Evolutionary conservation across 37 sponge, comb jelly and placozoan species (phyloP), one percentile per base, ranked within the genome.

Genomic region (Halisarca cf. caerulea): DNA sequence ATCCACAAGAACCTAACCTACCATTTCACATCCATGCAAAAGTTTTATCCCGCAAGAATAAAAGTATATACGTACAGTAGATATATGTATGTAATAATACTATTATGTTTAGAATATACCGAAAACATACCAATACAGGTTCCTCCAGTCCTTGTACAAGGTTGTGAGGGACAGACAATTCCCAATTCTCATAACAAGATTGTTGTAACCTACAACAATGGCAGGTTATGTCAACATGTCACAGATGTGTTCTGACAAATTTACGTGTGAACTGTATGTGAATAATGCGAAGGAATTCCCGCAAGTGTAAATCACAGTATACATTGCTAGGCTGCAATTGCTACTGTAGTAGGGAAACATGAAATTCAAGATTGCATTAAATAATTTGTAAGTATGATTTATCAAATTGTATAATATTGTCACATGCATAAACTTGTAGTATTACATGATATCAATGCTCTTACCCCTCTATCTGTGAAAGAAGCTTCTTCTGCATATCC

Each of bases 71-170:
- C n/a, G n/a, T n/a, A n/a, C n/a, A n/a, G n/a, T n/a, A n/a, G n/a
- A n/a, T 55, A 55, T 18, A 18, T 55, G 18, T 18, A 55, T 55
- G 18, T 55, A 55, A 55, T 55, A 55, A 18, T 55, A 55, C 18
- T 15, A 21, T 15, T 55, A 18, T 32, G 14, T 32, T 45, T 32
- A 18, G 7, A 20, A 45, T 45, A 20, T 72, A 58, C 24, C 15
- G 58, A 62, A 21, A n/a, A 54, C 81, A 66, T 60, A 88, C 88
- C 86, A 92, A 54, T 14, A 92, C 60, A 57, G 62, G 71, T 2
- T 62, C 66, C 30, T 66, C 60, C 37, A 92, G 79, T 77, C 44
- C 80, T 39, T 85, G 51, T 9, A 42, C 47, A 5, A 88, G 78
- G 0, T 73, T 83, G 18, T 45, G 24, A 30, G 87, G 91, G 14